phyloP scores from a whole-genome alignment of 2,113 vertebrate species.

The Nanorana parkeri region DNA sequence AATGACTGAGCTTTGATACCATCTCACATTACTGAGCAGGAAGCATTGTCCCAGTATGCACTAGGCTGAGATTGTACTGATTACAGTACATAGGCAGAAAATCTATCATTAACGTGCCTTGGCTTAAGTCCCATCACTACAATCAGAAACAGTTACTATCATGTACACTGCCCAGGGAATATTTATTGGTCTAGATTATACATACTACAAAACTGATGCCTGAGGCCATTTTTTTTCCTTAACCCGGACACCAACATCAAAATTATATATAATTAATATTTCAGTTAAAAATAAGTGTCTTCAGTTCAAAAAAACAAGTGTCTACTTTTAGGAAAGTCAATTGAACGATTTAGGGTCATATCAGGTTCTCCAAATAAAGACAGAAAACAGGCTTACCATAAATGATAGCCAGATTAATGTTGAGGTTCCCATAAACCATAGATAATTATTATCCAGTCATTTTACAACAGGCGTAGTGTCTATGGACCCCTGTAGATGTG shows the following conservation, averaged over 20 bases:
- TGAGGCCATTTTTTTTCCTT: not conserved
- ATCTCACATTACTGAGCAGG: not conserved
- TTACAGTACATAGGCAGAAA: not conserved
- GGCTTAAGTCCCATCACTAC: conserved; percentile 7
- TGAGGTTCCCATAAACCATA: no score
- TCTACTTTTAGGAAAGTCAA: not conserved
- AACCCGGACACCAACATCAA: not conserved
- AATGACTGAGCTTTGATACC: not conserved
- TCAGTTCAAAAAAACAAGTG: no score
- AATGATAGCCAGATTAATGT: conserved; percentile 19
- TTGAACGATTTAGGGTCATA: not conserved
- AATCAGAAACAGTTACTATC: not conserved
- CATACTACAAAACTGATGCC: not conserved
- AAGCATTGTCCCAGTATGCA: not conserved
- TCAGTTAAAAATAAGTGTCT: not conserved
- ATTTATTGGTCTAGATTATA: not conserved
- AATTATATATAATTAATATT: not conserved
- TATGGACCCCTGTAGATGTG: no score
- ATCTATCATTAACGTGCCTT: conserved; percentile 24
- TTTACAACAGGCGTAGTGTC: no score
- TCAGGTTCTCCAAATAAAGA: not conserved
- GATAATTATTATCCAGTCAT: no score
- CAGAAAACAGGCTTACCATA: not conserved
- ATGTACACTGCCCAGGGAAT: not conserved
- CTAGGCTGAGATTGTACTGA: conserved; percentile 8